These are phyloP conservation scores for Capromys pilorides DNA, from an alignment of 2,797 vertebrate genomes.

Conservation along the genomic window DNA sequence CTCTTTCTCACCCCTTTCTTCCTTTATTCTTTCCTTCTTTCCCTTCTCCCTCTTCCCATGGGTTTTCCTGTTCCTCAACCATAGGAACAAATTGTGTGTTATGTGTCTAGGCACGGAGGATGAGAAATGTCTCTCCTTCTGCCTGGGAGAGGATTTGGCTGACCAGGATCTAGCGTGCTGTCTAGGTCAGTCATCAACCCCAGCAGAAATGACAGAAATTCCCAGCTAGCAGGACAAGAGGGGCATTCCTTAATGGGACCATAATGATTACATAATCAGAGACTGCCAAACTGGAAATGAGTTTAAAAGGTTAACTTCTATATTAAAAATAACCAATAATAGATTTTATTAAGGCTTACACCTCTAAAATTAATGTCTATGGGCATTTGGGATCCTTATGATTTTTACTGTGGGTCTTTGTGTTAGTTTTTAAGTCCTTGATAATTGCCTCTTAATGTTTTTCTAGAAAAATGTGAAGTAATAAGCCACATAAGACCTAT, in stretches of 20 bases:
- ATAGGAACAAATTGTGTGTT: not conserved
- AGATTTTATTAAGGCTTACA: constrained; percentile 55
- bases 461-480: constrained; percentile 45
- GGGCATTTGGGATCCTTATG: not conserved
- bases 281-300: not conserved
- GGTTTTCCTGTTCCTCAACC: not conserved
- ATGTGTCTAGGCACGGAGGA: not conserved
- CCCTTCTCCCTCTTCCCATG: not conserved
- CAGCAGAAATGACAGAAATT: not conserved
- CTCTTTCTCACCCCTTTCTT: not conserved
- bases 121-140: not conserved
- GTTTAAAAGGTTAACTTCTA: constrained; percentile 35
- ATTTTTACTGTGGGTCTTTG: constrained; percentile 38
- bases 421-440: constrained; percentile 43
- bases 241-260: not conserved
- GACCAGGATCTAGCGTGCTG: not conserved
- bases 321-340: constrained; percentile 37
- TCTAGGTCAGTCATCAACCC: not conserved
- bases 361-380: constrained; percentile 64
- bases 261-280: not conserved
- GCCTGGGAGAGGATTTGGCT: not conserved
- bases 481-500: not conserved
- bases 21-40: not conserved
- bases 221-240: not conserved
- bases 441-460: constrained; percentile 54